These are phyloP conservation scores for Ariolimax columbianus DNA, from an alignment of 2,888 invertebrate genomes.

Conservation along the genomic window DNA sequence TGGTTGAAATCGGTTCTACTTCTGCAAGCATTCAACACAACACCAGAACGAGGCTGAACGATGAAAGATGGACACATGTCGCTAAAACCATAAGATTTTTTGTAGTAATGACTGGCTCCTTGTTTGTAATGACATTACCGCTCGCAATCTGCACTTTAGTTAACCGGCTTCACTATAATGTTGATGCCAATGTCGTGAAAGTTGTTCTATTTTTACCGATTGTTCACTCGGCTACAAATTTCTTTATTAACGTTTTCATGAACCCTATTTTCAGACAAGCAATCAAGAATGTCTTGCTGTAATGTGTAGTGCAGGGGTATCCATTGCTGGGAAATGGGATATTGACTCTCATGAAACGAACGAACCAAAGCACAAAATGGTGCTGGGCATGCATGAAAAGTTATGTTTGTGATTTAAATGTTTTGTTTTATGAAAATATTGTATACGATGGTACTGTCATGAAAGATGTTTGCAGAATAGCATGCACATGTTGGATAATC, in stretches of 20 bases:
- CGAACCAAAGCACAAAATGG: too few species aligned
- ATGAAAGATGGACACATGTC: background rate
- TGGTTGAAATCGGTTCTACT: background rate
- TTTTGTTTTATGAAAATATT: too few species aligned
- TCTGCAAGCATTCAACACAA: background rate
- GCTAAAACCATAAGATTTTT: background rate
- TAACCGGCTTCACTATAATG: background rate
- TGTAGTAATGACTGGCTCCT: background rate
- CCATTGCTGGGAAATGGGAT: too few species aligned
- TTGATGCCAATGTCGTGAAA: background rate
- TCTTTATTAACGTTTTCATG: background rate
- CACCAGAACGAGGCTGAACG: background rate
- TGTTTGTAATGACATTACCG: background rate
- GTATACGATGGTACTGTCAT: too few species aligned
- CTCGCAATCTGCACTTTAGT: background rate
- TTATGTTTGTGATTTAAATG: too few species aligned
- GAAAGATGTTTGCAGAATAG: too few species aligned
- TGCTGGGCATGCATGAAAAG: too few species aligned
- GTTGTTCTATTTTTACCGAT: background rate
- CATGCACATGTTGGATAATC: too few species aligned
- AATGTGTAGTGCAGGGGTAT: too few species aligned
- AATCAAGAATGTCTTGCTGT: background rate
- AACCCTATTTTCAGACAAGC: background rate
- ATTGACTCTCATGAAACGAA: too few species aligned
- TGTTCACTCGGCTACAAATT: background rate